These are phyloP conservation scores for Arctocebus calabarensis DNA, from an alignment of 2,797 vertebrate species.

Conservation along the genomic window DNA sequence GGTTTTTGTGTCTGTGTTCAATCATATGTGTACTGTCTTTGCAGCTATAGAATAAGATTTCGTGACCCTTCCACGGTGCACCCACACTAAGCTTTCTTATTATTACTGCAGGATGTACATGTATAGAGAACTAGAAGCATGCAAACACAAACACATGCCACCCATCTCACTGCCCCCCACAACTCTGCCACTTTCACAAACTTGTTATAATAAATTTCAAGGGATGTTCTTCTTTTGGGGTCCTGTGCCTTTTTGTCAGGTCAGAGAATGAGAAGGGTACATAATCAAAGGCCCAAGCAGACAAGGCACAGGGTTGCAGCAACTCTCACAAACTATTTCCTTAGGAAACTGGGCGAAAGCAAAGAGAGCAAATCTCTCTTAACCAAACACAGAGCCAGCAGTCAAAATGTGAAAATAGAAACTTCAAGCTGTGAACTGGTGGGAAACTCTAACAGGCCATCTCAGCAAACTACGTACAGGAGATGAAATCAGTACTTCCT, in stretches of 20 bases:
- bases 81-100: background rate
- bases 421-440: slow-evolving; percentile 39
- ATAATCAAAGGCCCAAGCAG: slow-evolving; percentile 53
- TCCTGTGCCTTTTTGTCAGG: background rate
- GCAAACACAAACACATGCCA: background rate
- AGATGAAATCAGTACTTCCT: slow-evolving; percentile 56
- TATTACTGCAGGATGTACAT: background rate
- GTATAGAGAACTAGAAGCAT: background rate
- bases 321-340: slow-evolving; percentile 72
- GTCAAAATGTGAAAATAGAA: slow-evolving; percentile 77
- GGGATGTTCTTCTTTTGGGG: background rate
- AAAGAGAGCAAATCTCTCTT: slow-evolving; percentile 11
- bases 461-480: slow-evolving; percentile 21
- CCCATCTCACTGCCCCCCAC: rapidly evolving
- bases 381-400: slow-evolving; percentile 75
- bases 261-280: slow-evolving; percentile 54
- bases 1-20: background rate
- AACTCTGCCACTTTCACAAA: slow-evolving; percentile 1
- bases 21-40: background rate
- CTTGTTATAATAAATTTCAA: background rate
- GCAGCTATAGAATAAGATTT: background rate
- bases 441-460: slow-evolving; percentile 67
- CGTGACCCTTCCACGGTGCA: background rate
- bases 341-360: slow-evolving; percentile 77
- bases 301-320: slow-evolving; percentile 68